Conservation (phyloP, 2,113 vertebrate species). For the Phalacrocorax brasilianus region DNA sequence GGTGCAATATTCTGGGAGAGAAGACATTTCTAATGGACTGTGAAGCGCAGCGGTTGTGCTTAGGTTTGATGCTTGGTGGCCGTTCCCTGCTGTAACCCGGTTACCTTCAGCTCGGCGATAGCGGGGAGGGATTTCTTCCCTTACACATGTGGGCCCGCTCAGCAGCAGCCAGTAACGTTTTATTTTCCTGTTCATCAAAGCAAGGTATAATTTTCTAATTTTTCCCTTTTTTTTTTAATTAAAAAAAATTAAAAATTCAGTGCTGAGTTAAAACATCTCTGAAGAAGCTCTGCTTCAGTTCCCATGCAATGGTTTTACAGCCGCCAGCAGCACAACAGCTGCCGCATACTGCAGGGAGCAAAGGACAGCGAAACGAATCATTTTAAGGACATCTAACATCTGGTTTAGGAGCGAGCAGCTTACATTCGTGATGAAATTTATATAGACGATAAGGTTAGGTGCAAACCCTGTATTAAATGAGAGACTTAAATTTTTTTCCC, state of each 20-base stretch:
- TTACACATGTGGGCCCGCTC: not conserved
- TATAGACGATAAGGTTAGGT: not conserved
- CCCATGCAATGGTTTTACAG: not conserved
- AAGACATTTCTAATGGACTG: not conserved
- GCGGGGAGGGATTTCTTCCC: not conserved
- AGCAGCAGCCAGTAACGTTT: not conserved
- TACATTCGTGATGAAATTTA: not conserved
- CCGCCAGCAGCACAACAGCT: not conserved
- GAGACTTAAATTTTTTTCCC: not conserved
- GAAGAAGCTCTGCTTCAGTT: not conserved
- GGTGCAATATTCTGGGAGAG: not conserved
- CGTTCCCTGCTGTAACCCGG: not conserved
- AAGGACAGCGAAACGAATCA: not conserved
- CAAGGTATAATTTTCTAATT: not conserved
- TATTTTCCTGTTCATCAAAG: not conserved
- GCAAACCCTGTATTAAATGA: not conserved
- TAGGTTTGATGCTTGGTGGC: not conserved
- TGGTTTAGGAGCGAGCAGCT: not conserved
- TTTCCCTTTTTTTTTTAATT: not conserved
- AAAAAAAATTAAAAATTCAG: not conserved
- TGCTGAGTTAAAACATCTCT: not conserved
- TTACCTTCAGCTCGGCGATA: not conserved
- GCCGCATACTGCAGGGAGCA: not conserved
- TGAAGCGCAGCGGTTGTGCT: not conserved
- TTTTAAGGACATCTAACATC: not conserved